Evolutionary conservation across 2,888 invertebrate species (phyloP), one percentile per base, ranked within the genome.

Genomic region (Xylota segnis): DNA sequence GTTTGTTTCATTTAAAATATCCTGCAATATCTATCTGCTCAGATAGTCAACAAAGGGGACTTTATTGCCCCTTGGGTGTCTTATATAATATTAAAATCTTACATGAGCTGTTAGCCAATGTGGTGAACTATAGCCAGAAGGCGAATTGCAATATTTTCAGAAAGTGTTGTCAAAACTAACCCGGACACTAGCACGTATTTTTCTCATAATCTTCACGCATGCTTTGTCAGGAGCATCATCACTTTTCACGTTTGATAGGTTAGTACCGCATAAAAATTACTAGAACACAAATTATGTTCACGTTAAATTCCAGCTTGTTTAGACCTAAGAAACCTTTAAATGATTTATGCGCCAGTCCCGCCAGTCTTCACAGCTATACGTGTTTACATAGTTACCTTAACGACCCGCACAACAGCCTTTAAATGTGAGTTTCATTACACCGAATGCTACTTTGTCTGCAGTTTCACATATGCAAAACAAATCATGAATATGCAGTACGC

Each of bases 331-430:
- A 59, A 32, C 58, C 59, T 71, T 47, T 59, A 58, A 34, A 14
- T 71, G 71, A 71, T 71, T 59, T 71, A 71, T 58, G 63, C 59
- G 34, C 47, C 47, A 65, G n/a, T 47, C 18, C 16, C 16, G 29
- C 29, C 23, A 23, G n/a, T 43, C n/a, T 43, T 18, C 40, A 9
- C 4, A 14, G 5, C 3, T 5, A 7, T 59, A 37, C 59, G 18
- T 18, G 32, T 27, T 9, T 14, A 14, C 18, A 3, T 40, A 43
- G 23, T 61, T 43, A 40, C 52, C 6, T 14, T 14, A 43, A 43
- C 14, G 43, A 68, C 6, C 16, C 34, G 0, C 18, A 0, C 27
- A 27, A 27, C 23, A 40, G 18, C 23, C n/a, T 18, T 54, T 29
- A 12, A 40, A 29, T 32, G 50, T 18, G 32, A 72, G 32, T 63